Percentiles rank a stretch among this genome's conserved stretches.
These are phyloP conservation scores for Piliocolobus tephrosceles DNA, from an alignment of 2,113 vertebrate genomes.

Conservation along the genomic window DNA sequence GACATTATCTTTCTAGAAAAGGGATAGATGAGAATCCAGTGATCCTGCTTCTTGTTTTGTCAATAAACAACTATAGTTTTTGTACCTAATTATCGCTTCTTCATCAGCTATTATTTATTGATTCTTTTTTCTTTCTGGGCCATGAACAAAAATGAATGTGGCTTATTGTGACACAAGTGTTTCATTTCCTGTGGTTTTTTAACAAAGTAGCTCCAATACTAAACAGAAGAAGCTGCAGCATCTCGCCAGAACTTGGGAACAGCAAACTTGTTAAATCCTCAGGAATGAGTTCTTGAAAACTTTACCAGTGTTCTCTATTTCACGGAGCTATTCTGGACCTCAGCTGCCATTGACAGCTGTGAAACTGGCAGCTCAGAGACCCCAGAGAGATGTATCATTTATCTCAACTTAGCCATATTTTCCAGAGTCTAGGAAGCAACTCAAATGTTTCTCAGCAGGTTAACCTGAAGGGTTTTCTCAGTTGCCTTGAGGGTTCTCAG, in stretches of 20 bases:
- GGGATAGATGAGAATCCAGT: not conserved
- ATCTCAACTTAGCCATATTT: not conserved
- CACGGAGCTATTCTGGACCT: not conserved
- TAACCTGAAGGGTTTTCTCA: not conserved
- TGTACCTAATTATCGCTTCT: not conserved
- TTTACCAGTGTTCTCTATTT: not conserved
- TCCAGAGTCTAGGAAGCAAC: not conserved
- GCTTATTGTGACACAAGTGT: constrained; percentile 19
- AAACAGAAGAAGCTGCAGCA: not conserved
- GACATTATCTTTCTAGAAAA: constrained; percentile 41
- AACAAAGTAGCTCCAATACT: not conserved
- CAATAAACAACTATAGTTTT: not conserved
- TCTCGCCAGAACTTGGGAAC: not conserved
- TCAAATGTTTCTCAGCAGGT: not conserved
- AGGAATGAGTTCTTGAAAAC: constrained; percentile 10
- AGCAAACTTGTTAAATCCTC: not conserved
- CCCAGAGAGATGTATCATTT: not conserved
- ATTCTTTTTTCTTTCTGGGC: not conserved
- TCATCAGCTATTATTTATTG: constrained; percentile 15
- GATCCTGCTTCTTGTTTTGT: not conserved
- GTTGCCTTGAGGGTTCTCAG: not conserved
- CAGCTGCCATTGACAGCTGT: not conserved
- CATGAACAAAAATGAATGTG: not conserved
- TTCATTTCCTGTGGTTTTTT: constrained; percentile 11
- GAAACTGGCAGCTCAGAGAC: not conserved